Evolutionary conservation across 2,888 invertebrate genomes (phyloP), one percentile per base, ranked within the genome.

Genomic region (Apoderus coryli): DNA sequence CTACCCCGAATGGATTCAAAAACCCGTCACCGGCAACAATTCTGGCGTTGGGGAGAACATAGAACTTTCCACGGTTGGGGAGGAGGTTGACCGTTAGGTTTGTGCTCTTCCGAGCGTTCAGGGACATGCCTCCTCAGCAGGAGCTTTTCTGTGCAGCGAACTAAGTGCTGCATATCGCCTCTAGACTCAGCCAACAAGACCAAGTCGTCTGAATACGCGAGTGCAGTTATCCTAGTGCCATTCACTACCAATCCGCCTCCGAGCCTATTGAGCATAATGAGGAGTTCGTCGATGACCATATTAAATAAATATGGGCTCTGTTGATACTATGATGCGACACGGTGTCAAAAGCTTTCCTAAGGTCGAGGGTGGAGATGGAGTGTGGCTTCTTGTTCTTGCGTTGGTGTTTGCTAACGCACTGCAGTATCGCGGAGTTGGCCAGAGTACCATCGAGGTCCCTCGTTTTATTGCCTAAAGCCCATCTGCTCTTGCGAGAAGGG

Each of bases 401-500:
- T 9, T 29, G 10, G 10, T n/a, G 22, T 3, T 30, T 29, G 10
- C 33, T 13, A 25, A 36, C 39, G 37, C 42, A 32, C 40, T 52
- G 38, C 4, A 54, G 32, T 1, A 48, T 29, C 2, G 49, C 34
- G 13, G 46, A 36, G 29, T 57, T 58, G 4, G 53, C 49, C 7
- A 56, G 38, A 3, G 49, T 48, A 7, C 57, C 57, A 33, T 57
- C 57, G 2, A 45, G 42, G 24, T 45, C 37, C n/a, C n/a, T n/a
- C n/a, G n/a, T n/a, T n/a, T n/a, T n/a, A n/a, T n/a, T n/a, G n/a
- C n/a, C n/a, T n/a, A n/a, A n/a, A n/a, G n/a, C n/a, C n/a, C n/a
- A n/a, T n/a, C n/a, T n/a, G n/a, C n/a, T n/a, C n/a, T n/a, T n/a
- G n/a, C n/a, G n/a, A 43, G 33, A 25, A 54, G n/a, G n/a, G n/a